Evolutionary conservation across 2,888 invertebrate species (phyloP).

Genomic region (Ferdinandea cuprea): DNA sequence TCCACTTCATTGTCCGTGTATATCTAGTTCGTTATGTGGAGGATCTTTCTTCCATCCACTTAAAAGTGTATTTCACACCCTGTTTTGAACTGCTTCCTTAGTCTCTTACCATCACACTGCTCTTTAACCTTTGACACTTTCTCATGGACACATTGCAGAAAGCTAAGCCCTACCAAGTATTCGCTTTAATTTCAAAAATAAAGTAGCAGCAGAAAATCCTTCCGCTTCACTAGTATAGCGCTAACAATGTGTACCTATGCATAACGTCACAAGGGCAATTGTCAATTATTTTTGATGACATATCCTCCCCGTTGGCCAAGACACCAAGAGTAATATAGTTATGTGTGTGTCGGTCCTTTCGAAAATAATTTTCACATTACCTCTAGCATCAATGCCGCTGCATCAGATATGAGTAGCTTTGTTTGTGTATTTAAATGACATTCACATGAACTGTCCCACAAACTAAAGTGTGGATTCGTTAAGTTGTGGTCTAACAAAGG

Average conservation of each 20-base stretch:
- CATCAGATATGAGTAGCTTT: neutral
- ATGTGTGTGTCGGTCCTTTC: too few species aligned
- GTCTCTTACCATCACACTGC: too few species aligned
- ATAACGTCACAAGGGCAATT: conserved; percentile 55
- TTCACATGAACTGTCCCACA: conserved; percentile 14
- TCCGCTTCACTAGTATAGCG: neutral
- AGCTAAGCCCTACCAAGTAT: neutral
- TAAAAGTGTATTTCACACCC: too few species aligned
- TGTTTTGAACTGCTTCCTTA: too few species aligned
- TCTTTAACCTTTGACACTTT: too few species aligned
- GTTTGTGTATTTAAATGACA: conserved; percentile 17
- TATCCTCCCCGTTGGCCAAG: conserved; percentile 54
- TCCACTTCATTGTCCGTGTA: too few species aligned
- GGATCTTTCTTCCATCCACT: too few species aligned
- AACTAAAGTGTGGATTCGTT: conserved; percentile 1
- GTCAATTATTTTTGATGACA: conserved; percentile 66
- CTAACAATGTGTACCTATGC: conserved; percentile 6
- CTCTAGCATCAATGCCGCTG: neutral
- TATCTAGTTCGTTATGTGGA: too few species aligned
- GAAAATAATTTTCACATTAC: conserved; percentile 31
- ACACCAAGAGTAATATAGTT: too few species aligned
- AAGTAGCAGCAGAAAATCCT: neutral
- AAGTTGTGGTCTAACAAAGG: conserved; percentile 6
- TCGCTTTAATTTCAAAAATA: neutral
- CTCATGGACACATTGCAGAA: too few species aligned